Evolutionary conservation across 2,797 vertebrate species (phyloP).

Genomic region (Poecilia gillii): DNA sequence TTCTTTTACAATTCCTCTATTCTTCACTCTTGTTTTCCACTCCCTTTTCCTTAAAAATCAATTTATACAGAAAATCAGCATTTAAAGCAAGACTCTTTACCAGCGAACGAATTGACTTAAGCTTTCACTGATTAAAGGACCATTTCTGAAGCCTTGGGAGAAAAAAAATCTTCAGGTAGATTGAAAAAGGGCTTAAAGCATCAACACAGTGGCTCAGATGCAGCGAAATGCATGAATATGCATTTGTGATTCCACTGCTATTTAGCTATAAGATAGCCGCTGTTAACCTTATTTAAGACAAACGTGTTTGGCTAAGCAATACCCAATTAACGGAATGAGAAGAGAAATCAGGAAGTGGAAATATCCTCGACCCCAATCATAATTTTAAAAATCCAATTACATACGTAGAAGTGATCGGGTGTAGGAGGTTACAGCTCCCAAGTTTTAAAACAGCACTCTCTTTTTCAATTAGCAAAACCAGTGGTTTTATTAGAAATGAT

Average conservation of each 20-base stretch:
- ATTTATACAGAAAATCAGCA: conserved; percentile 12
- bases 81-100: conserved; percentile 30
- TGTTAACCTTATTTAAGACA: neutral
- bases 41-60: conserved; percentile 11
- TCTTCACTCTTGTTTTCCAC: neutral
- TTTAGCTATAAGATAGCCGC: neutral
- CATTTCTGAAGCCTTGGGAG: neutral
- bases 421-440: neutral
- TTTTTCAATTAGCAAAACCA: neutral
- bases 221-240: neutral
- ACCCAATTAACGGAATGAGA: neutral
- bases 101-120: conserved; percentile 30
- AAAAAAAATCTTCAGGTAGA: conserved; percentile 11
- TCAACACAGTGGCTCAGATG: conserved; percentile 3
- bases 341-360: neutral
- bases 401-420: neutral
- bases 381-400: neutral
- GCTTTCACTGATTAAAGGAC: conserved; percentile 27
- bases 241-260: neutral
- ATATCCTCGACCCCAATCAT: neutral
- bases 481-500: neutral
- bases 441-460: neutral
- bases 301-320: neutral
- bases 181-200: neutral
- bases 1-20: conserved; percentile 17